phyloP scores from a whole-genome alignment of 2,113 vertebrate genomes.

The Mobula birostris region DNA sequence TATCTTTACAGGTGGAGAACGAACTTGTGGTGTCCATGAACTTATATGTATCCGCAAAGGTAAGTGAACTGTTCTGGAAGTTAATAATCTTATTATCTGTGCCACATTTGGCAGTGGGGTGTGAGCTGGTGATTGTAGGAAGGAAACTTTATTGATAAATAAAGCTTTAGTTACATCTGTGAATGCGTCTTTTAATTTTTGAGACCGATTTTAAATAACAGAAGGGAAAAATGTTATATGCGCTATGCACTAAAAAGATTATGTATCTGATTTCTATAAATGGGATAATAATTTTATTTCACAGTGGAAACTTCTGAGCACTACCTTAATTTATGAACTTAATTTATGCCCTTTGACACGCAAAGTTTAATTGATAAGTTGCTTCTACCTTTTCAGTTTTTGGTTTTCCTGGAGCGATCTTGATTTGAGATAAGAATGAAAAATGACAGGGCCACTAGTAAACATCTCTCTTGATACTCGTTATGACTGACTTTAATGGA shows the following conservation, averaged over 20 bases:
- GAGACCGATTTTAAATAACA: not conserved
- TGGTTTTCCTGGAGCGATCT: not conserved
- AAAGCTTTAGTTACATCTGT: not conserved
- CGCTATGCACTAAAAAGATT: not conserved
- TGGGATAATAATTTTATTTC: not conserved
- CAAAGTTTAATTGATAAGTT: not conserved
- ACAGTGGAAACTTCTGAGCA: not conserved
- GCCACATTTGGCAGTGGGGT: too few relatives aligned
- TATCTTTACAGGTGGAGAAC: slow-evolving; percentile 82
- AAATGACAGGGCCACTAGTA: not conserved
- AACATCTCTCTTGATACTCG: not conserved
- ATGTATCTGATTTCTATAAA: not conserved
- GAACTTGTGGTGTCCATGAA: slow-evolving; percentile 95
- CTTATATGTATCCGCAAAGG: slow-evolving; percentile 97
- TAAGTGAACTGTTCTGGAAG: slow-evolving; percentile 50
- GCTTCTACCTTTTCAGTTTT: not conserved
- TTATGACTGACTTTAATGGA: not conserved
- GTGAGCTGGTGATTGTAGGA: not conserved
- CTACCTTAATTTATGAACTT: not conserved
- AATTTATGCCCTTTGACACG: not conserved
- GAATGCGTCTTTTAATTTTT: not conserved
- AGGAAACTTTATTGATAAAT: not conserved
- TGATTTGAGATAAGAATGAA: not conserved
- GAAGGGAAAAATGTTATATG: not conserved
- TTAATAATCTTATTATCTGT: not conserved